Evolutionary conservation across 2,888 invertebrate species (phyloP).

Genomic region (Xanthia togata): DNA sequence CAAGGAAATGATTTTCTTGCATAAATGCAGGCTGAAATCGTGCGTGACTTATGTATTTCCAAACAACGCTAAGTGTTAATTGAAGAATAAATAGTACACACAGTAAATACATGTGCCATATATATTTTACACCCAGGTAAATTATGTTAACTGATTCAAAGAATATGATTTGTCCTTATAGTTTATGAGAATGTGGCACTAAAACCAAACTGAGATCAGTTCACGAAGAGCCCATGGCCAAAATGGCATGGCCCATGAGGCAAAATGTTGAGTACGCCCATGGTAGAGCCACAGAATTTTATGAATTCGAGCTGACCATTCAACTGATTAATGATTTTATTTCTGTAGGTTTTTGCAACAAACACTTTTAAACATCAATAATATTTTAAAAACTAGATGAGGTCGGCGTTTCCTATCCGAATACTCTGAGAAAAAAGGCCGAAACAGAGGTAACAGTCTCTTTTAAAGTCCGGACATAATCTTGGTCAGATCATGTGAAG

Average conservation of each 20-base stretch:
- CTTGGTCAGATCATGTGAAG: no score
- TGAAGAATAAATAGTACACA: neutral
- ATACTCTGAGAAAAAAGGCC: no score
- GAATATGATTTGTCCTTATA: neutral
- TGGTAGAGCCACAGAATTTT: neutral
- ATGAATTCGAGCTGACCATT: neutral
- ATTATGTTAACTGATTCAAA: neutral
- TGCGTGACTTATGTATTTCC: neutral
- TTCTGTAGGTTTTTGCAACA: no score
- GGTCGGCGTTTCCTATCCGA: no score
- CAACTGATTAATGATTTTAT: neutral
- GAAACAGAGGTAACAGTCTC: no score
- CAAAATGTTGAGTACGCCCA: no score
- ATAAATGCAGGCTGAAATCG: neutral
- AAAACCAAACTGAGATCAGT: neutral
- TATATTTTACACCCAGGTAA: neutral
- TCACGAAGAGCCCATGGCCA: no score
- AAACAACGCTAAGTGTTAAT: slow-evolving; percentile 13
- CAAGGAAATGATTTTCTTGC: neutral
- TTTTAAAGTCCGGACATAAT: no score
- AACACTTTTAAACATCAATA: no score
- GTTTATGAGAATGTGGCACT: neutral
- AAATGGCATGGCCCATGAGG: no score
- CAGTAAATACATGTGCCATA: neutral
- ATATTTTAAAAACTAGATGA: no score